Conservation (phyloP, 1,140 invertebrate genomes). For the Scaptodrosophila lebanonensis region DNA sequence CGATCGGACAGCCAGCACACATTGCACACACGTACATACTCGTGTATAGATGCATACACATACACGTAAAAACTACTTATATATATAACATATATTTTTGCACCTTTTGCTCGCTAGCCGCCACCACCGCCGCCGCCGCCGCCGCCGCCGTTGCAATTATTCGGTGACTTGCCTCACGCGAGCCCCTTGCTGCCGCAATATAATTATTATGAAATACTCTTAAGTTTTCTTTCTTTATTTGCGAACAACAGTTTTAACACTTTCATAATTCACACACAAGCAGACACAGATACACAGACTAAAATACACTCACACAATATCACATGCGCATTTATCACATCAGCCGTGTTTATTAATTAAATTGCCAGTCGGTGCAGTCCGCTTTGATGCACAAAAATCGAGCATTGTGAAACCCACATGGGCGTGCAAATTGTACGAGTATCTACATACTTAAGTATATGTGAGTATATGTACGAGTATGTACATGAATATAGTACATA, state of each 20-base stretch:
- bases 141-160: too few relatives aligned
- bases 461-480: too few relatives aligned
- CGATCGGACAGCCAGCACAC: neutral
- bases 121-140: too few relatives aligned
- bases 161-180: too few relatives aligned
- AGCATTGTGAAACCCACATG: too few relatives aligned
- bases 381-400: constrained; percentile 8
- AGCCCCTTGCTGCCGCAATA: too few relatives aligned
- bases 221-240: constrained; percentile 18
- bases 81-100: too few relatives aligned
- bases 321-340: constrained; percentile 14
- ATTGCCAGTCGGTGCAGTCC: constrained; percentile 16
- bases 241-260: constrained; percentile 23
- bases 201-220: constrained; percentile 30
- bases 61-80: constrained; percentile 1
- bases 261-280: constrained; percentile 31
- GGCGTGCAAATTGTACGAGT: too few relatives aligned
- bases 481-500: too few relatives aligned
- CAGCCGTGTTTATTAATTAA: constrained; percentile 21
- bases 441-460: too few relatives aligned
- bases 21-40: too few relatives aligned
- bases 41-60: constrained; percentile 1
- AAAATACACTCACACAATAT: neutral
- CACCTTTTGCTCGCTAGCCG: too few relatives aligned
- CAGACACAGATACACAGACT: constrained; percentile 2